Evolutionary conservation across 2,797 vertebrate species (phyloP), one percentile per base, ranked within the genome.

Genomic region (Eleutherodactylus coqui): DNA sequence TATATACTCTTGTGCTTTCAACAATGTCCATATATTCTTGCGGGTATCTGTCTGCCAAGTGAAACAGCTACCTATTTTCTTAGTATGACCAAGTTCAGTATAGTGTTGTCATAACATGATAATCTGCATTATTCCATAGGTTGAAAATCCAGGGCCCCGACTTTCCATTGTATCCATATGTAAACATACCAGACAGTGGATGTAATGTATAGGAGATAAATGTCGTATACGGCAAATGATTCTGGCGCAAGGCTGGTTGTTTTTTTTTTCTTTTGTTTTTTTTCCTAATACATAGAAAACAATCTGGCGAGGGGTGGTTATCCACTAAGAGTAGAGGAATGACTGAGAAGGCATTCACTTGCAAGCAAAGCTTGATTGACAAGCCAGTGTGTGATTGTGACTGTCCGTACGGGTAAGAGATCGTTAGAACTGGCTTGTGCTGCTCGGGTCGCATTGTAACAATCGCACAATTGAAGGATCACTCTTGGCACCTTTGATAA

Each of bases 401-500:
- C 89, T 89, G 92, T 91, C 92, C 91, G 89, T 90, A 16, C 47
- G 17, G 16, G 16, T 60, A 32, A n/a, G 62, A 43, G 69, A 72
- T 76, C n/a, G 89, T 96, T 89, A 96, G 94, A 96, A 96, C 87
- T 96, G 96, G 32, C 95, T 95, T 0, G 96, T 95, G 3, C 96
- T 96, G 83, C 96, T 96, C 79, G 96, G 96, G 91, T 96, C 96
- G 0, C 96, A 96, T 91, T 96, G 96, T 91, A 96, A 91, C 93
- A 96, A 91, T 85, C 96, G 95, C 84, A 96, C 96, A 1, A 96
- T 96, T 89, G 96, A 96, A n/a, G 96, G 96, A 82, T 96, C 96
- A 0, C 96, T 96, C 94, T 95, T 96, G 94, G 96, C 96, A 93
- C 96, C 96, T 96, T 95, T 96, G 90, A 96, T 96, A 90, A 96